Conservation (phyloP, 37 sponge, comb jelly and placozoan genomes). For the Spongilla lacustris region DNA sequence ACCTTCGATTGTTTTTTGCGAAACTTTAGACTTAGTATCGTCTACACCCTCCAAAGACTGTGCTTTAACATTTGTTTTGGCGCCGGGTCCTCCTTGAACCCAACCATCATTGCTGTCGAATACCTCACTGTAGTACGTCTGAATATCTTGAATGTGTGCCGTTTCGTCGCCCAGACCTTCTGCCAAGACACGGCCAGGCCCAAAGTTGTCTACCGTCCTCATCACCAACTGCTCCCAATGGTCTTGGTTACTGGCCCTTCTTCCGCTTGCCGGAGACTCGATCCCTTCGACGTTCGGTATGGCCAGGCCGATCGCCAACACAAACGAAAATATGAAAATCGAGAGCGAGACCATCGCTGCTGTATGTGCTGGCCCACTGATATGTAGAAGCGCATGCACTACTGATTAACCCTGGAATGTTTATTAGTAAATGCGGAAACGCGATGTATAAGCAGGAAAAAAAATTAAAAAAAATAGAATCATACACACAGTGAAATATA, state of each 20-base stretch:
- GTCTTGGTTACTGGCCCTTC: neutral
- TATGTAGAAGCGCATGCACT: too few relatives aligned
- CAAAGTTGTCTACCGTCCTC: neutral
- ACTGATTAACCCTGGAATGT: too few relatives aligned
- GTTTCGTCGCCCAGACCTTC: neutral
- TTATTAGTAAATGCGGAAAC: too few relatives aligned
- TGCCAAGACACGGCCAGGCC: neutral
- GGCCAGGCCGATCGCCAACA: neutral
- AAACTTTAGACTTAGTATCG: too few relatives aligned
- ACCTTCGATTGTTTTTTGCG: slow-evolving; percentile 47
- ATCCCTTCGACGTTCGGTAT: neutral
- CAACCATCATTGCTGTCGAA: neutral
- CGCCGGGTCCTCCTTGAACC: neutral
- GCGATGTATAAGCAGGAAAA: too few relatives aligned
- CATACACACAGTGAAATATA: too few relatives aligned
- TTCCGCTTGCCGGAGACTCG: neutral
- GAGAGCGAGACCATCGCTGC: neutral
- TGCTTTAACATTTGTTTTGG: neutral
- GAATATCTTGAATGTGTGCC: slow-evolving; percentile 5
- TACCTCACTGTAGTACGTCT: slow-evolving; percentile 4
- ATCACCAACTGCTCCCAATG: neutral
- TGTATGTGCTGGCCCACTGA: too few relatives aligned
- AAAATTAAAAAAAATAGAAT: too few relatives aligned
- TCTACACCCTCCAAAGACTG: neutral
- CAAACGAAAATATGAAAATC: neutral